phyloP scores from a whole-genome alignment of 2,797 vertebrate genomes.

The Danio choprae region DNA sequence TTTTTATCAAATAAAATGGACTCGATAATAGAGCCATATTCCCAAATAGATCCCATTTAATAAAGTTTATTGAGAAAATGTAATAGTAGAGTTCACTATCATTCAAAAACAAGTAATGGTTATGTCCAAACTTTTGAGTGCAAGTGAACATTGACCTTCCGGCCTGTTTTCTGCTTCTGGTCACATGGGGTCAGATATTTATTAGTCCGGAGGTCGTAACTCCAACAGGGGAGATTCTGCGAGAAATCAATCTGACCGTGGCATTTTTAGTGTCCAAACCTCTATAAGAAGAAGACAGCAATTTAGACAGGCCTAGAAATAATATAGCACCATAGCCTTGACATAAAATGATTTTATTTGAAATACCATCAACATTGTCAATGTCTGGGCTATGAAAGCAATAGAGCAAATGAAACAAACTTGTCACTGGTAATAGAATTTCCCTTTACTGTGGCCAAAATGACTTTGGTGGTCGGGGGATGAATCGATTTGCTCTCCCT shows the following conservation, averaged over 20 bases:
- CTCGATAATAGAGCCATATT: background rate
- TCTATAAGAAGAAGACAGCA: conserved; percentile 42
- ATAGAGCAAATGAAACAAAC: conserved; percentile 49
- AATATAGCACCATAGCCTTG: conserved; percentile 36
- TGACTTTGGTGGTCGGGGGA: conserved; percentile 37
- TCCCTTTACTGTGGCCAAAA: conserved; percentile 49
- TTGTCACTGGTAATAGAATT: conserved; percentile 50
- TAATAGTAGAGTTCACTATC: too few species aligned
- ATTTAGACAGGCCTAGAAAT: conserved; percentile 39
- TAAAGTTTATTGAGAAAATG: background rate
- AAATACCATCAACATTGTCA: conserved; percentile 53
- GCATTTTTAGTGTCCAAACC: conserved; percentile 46
- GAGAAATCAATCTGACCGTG: conserved; percentile 37
- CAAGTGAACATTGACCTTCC: background rate
- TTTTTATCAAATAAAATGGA: background rate
- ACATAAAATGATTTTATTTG: conserved; percentile 49
- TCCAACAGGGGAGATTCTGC: conserved; percentile 15
- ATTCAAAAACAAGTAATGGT: background rate
- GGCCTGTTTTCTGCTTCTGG: conserved; percentile 11
- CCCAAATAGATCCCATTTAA: background rate
- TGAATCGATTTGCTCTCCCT: conserved; percentile 58
- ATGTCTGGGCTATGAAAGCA: conserved; percentile 36
- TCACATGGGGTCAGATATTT: conserved; percentile 29
- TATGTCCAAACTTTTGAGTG: background rate
- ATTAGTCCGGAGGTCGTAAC: conserved; percentile 21